These are phyloP conservation scores for Trichogramma dendrolimi DNA, from an alignment of 2,888 invertebrate genomes.

Conservation along the genomic window DNA sequence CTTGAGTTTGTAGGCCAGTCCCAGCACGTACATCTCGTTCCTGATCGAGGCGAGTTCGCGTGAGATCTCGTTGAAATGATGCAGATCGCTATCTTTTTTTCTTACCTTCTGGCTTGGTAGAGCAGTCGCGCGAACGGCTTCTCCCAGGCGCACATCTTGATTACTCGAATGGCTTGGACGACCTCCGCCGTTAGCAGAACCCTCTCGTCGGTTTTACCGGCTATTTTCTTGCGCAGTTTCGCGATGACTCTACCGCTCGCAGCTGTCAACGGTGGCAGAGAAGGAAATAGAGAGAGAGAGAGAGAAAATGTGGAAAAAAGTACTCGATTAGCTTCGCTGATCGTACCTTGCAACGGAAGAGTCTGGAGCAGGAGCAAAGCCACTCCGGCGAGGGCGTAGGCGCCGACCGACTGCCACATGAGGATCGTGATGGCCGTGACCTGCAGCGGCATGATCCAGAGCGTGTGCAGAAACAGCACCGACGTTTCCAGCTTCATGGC, in stretches of 20 bases:
- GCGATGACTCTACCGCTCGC: constrained; percentile 53
- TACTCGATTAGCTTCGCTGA: not conserved
- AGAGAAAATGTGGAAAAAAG: not conserved
- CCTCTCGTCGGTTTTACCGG: constrained; percentile 63
- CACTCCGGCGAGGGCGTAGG: constrained; percentile 60
- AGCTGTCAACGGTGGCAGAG: constrained; percentile 41
- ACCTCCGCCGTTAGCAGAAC: constrained; percentile 79
- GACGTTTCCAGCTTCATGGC: constrained; percentile 75
- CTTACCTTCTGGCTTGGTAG: constrained; percentile 63
- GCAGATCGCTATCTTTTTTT: not conserved
- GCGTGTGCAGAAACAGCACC: constrained; percentile 66
- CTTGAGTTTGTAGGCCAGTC: constrained; percentile 63
- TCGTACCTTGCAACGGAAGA: constrained; percentile 55
- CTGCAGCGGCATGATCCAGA: constrained; percentile 78
- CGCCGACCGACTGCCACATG: constrained; percentile 56
- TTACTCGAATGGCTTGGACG: constrained; percentile 72
- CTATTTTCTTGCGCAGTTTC: constrained; percentile 52
- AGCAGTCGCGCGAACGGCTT: constrained; percentile 70
- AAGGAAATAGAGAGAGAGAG: not conserved
- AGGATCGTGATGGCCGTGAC: constrained; percentile 61
- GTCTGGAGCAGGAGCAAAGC: constrained; percentile 56
- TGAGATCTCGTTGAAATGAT: not conserved
- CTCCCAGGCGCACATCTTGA: constrained; percentile 87
- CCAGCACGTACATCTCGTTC: constrained; percentile 66
- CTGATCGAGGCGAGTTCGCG: constrained; percentile 49